These are phyloP conservation scores for Bufotes viridis DNA, from an alignment of 2,797 vertebrate genomes.

Conservation along the genomic window DNA sequence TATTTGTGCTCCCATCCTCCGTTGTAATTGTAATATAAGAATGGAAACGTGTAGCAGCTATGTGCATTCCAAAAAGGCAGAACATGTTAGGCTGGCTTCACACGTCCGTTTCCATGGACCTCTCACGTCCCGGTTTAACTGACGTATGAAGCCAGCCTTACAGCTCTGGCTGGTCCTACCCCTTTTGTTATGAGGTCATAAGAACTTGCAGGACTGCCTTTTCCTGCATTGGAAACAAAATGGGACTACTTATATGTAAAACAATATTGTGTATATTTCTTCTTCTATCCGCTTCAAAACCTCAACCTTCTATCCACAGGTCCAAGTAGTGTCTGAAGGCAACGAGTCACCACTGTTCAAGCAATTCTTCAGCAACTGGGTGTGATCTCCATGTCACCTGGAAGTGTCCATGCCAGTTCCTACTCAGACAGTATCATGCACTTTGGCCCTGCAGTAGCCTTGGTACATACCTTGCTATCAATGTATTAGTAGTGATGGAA, in stretches of 20 bases:
- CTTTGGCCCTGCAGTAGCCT: not conserved
- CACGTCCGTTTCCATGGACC: too few species aligned
- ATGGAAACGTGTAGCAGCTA: too few species aligned
- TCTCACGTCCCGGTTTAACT: too few species aligned
- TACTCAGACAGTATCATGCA: not conserved
- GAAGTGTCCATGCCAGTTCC: not conserved
- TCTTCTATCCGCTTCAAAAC: not conserved
- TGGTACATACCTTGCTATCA: not conserved
- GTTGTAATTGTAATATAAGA: too few species aligned
- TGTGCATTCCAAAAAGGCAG: too few species aligned
- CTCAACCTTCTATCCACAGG: slow-evolving; percentile 70
- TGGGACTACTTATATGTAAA: not conserved
- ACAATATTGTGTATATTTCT: not conserved
- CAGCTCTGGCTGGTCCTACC: too few species aligned
- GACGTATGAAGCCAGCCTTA: too few species aligned
- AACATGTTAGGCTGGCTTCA: too few species aligned
- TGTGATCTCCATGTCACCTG: slow-evolving; percentile 65
- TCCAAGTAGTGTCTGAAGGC: slow-evolving; percentile 91
- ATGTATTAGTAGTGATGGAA: not conserved
- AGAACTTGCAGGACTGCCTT: too few species aligned
- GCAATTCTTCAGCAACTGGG: slow-evolving; percentile 91
- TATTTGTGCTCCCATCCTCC: too few species aligned
- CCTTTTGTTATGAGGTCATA: too few species aligned
- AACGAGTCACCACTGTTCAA: slow-evolving; percentile 89
- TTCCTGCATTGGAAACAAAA: too few species aligned